Conservation (phyloP, 2,888 invertebrate genomes). For the Epistrophe eligans region DNA sequence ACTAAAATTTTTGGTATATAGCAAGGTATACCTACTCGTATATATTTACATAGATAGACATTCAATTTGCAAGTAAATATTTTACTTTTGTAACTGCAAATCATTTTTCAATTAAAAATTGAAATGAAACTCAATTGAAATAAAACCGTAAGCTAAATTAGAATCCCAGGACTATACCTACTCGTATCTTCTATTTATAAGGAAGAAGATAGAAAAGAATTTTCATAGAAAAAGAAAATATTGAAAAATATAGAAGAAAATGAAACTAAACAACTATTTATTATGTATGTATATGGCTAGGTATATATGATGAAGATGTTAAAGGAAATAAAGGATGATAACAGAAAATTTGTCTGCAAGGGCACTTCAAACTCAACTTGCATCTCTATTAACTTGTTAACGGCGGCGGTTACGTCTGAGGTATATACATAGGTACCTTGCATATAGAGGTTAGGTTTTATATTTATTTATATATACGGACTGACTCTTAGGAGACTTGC, state of each 20-base stretch:
- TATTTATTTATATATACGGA: neutral
- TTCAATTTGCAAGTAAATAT: conserved; percentile 14
- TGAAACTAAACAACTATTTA: conserved; percentile 34
- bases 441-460: neutral
- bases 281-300: too few relatives aligned
- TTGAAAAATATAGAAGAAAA: conserved; percentile 18
- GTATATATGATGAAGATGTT: conserved; percentile 3
- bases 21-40: too few relatives aligned
- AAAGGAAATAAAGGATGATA: conserved; percentile 62
- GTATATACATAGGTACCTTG: conserved; percentile 12
- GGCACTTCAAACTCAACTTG: conserved; percentile 69
- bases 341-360: conserved; percentile 72
- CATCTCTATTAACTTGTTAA: conserved; percentile 75
- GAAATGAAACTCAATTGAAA: conserved; percentile 62
- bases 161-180: neutral
- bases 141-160: conserved; percentile 66
- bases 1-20: neutral
- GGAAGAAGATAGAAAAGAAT: neutral
- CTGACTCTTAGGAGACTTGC: conserved; percentile 49
- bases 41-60: neutral
- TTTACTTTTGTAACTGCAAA: conserved; percentile 27
- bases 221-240: conserved; percentile 23
- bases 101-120: conserved; percentile 72
- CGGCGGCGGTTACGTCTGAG: conserved; percentile 67
- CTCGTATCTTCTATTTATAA: neutral